Evolutionary conservation across 1,140 invertebrate genomes (phyloP), one percentile per base, ranked within the genome.

Genomic region (Luehdorfia chinensis): DNA sequence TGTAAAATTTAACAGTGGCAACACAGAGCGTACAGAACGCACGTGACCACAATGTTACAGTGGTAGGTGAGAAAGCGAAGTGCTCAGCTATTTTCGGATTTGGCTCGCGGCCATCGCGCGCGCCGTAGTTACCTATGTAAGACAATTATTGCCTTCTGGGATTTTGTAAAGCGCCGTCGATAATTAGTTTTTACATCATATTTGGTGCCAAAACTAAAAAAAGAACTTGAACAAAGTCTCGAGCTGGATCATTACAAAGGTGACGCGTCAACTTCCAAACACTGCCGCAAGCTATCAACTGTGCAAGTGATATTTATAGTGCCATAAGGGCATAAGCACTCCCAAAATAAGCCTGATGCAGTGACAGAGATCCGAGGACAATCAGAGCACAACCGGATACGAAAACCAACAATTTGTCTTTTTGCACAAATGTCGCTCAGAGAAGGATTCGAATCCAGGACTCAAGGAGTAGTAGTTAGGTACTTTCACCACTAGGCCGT

Each of bases 1-100:
- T 43, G 18, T 49, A 36, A 16, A 50, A 50, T 44, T 16, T 1
- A 16, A 14, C 39, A 11, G 13, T 43, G 39, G 39, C 25, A 65
- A 68, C 62, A 61, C 58, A 45, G 50, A 59, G 48, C 46, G 36
- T 41, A 47, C n/a, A n/a, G n/a, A n/a, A 28, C 39, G 53, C 75
- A 75, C 68, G 68, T 76, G 72, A 75, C 63, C 67, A 68, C 64
- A 71, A 58, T 75, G 61, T 73, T 69, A 46, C 52, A 47, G 59
- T 43, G 56, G 55, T 59, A 71, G 68, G 68, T 73, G 71, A 62
- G 61, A 69, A 68, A 71, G 66, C 70, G 59, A 69, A 74, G 70
- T 56, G 58, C 56, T 55, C 21, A 21, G 58, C 70, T 80, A 78
- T 75, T 77, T 75, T 65, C 44, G 60, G 60, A 68, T 18, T 73